Conservation (phyloP, 1,140 invertebrate species). For the Scaptomyza graminum region DNA sequence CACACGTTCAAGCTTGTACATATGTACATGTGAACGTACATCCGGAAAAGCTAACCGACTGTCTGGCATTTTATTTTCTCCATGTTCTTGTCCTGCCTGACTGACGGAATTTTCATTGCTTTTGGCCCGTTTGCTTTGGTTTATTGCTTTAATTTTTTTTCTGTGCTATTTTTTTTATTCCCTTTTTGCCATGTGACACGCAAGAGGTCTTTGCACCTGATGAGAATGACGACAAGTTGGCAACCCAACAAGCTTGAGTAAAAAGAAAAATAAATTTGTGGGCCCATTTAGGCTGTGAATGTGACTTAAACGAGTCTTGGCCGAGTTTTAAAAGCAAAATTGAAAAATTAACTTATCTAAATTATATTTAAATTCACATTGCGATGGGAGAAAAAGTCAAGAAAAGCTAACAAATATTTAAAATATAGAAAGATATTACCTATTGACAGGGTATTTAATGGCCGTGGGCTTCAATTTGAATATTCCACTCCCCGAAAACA, state of each 20-base stretch:
- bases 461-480: neutral
- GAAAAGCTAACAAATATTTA: too few relatives aligned
- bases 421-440: neutral
- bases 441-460: slow-evolving; percentile 20
- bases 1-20: neutral
- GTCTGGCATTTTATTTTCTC: slow-evolving; percentile 14
- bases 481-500: slow-evolving; percentile 33
- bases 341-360: neutral
- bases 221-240: slow-evolving; percentile 28
- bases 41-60: slow-evolving; percentile 9
- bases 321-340: slow-evolving; percentile 2
- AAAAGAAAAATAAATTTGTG: slow-evolving; percentile 19
- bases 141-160: slow-evolving; percentile 57
- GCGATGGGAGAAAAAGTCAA: too few relatives aligned
- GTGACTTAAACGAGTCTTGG: slow-evolving; percentile 20
- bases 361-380: too few relatives aligned
- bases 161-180: slow-evolving; percentile 32
- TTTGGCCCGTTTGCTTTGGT: slow-evolving; percentile 29
- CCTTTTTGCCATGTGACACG: slow-evolving; percentile 57
- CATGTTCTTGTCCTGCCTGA: slow-evolving; percentile 2
- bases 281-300: slow-evolving; percentile 2
- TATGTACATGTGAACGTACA: neutral
- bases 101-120: slow-evolving; percentile 28
- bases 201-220: slow-evolving; percentile 78
- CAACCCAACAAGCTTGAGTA: slow-evolving; percentile 24